Base-by-base conservation (phyloP, 2,888 invertebrate species). In the Drosophila maculinotata region DNA sequence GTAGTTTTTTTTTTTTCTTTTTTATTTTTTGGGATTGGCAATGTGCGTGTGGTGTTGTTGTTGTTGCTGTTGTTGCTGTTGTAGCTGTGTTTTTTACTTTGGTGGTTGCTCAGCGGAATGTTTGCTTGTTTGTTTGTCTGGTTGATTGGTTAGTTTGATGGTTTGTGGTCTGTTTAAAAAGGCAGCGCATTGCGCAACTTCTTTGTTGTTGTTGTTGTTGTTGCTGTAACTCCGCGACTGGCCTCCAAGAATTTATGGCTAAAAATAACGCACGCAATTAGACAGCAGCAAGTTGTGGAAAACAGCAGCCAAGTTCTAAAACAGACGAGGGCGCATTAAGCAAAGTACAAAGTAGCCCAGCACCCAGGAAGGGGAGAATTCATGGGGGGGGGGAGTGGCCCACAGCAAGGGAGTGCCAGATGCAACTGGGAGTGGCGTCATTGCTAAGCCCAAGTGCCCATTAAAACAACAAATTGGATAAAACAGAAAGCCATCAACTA, bases 231-330 rank as follows among this genome's bases (percentile, higher is more conserved):
- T 54, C 30, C 39, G 39, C 39, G 57, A 52, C 25, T 65, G 63
- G 42, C 47, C 59, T 48, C 35, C 49, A 63, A 66, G 65, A 71
- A 79, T 76, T 71, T 71, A 71, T 71, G 76, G 63, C 80, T 72
- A 67, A 79, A 76, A 67, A 67, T 76, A 76, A 76, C 63, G 60
- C 79, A 82, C 63, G 69, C 79, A 81, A 70, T 75, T 39, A 44
- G 41, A 68, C 52, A 53, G 23, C 51, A 42, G 26, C 44, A 31
- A 64, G 31, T 42, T 59, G 1, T 10, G 41, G 14, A 30, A 59
- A 60, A 33, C 54, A 31, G 20, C 44, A 49, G 51, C 28, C 52
- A 45, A 36, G 42, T 67, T 56, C 35, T 35, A 51, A 68, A 58
- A 42, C 68, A 56, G 38, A 42, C 56, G 42, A 35, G 35, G 20